Base-by-base conservation (phyloP, 2,113 vertebrate species). In the Rhynchomys soricoides region DNA sequence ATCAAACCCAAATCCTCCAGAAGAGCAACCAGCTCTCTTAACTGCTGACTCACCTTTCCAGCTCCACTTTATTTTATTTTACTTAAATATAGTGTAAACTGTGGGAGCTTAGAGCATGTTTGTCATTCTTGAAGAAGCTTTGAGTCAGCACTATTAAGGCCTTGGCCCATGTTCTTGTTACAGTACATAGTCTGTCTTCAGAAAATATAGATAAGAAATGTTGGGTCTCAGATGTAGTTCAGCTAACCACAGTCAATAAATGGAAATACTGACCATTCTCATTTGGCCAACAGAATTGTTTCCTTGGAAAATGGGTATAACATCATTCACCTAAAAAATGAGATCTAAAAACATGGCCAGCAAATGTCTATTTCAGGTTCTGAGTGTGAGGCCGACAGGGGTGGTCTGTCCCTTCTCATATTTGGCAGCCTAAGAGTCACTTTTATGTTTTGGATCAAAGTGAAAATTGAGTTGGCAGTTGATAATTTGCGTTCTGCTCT, bases 141-240 rank as follows among this genome's bases (percentile, higher is more conserved):
- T 0, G 17, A 7, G 0, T 95, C 34, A 55, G 0, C 62, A 0
- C 10, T 71, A n/a, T 66, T 45, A 45, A 0, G n/a, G 26, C 17
- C 57, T 11, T 2, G 9, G 6, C n/a, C 37, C 34, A 7, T 52
- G 75, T 13, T 90, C 55, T n/a, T 64, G 19, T 70, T n/a, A 3
- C 3, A 86, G 90, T 10, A 78, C 16, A 45, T 19, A 57, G 11
- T 31, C 37, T 50, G 0, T 43, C 73, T 90, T n/a, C 16, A 12
- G n/a, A 77, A 81, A 57, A 40, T 43, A 59, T 11, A 9, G 82
- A 40, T 59, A 68, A 43, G 82, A 45, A 68, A 45, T 22, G 11
- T 12, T 34, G 15, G 75, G 48, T 79, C 71, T 70, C 83, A 68
- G 71, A 43, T 75, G 45, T 1, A 1, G 52, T 34, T 40, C 68